Base-by-base conservation (phyloP, 2,797 vertebrate species). In the Sebastes matsubarae region DNA sequence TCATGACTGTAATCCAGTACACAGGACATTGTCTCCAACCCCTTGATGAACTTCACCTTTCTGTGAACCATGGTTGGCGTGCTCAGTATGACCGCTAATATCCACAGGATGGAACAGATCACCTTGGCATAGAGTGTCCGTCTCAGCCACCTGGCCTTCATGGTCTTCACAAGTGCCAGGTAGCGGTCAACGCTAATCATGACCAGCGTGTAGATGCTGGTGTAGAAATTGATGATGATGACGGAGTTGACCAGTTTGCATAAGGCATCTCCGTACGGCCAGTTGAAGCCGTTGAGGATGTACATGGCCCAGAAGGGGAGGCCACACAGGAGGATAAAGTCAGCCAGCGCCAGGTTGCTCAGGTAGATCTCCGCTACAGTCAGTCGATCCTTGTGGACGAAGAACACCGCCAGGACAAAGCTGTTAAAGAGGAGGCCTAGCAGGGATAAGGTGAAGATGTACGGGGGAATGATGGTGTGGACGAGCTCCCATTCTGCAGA, bases 141-240 rank as follows among this genome's bases (percentile, higher is more conserved):
- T 11, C 98, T 95, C 86, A 97, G 89, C 71, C 95, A 93, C 27
- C 96, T 94, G 30, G 96, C 84, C 60, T 95, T 96, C 96, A 99
- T 97, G 30, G 97, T 96, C 86, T 96, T 97, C 79, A 97, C 97
- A 20, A 99, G 92, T 0, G 97, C 98, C 30, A 99, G 88, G 84
- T 98, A 99, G 64, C 98, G 97, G 86, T 99, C 98, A 0, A 98
- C 87, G 69, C 98, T 98, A 8, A 99, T 97, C 90, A 98, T 94
- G 50, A 96, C 96, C 50, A 99, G 88, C 61, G 97, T 97, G 85
- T 94, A 98, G 86, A 97, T 95, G 89, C 98, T 98, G 61, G 96
- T 92, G 81, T 97, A 98, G 63, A 97, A 93, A 77, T 98, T 98
- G 91, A 97, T 89, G 34, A 82, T 54, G 22, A 95, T 91, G 76